phyloP scores from a whole-genome alignment of 1,140 invertebrate species.

The Heliconius melpomene region DNA sequence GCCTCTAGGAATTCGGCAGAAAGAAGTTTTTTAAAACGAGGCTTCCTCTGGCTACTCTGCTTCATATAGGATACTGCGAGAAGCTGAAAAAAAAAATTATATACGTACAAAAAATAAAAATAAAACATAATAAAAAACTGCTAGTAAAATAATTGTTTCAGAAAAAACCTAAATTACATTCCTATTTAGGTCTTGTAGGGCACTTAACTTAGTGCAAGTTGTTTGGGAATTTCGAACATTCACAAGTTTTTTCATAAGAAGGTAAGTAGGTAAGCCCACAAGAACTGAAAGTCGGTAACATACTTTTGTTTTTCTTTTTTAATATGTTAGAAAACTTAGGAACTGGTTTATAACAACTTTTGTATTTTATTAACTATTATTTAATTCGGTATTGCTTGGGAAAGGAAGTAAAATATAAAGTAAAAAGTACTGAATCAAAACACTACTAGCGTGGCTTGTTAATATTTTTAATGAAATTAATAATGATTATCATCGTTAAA shows the following conservation, averaged over 20 bases:
- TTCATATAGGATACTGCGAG: no score
- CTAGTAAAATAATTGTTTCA: not conserved
- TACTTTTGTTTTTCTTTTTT: constrained; percentile 29
- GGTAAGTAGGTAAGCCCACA: constrained; percentile 28
- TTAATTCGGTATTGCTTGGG: not conserved
- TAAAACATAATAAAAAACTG: not conserved
- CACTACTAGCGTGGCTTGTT: no score
- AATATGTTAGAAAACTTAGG: constrained; percentile 23
- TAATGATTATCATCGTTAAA: no score
- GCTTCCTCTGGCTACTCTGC: no score
- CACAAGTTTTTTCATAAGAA: constrained; percentile 30
- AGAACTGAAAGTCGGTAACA: constrained; percentile 25
- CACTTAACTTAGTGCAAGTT: not conserved
- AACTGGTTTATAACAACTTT: not conserved
- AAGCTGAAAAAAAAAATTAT: no score
- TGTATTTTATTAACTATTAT: not conserved
- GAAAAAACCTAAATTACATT: not conserved
- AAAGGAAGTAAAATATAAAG: no score
- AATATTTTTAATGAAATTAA: no score
- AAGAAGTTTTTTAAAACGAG: no score
- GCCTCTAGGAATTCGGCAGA: no score
- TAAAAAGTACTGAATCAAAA: no score
- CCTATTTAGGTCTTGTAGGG: constrained; percentile 2
- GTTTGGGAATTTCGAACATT: constrained; percentile 14
- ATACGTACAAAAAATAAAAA: not conserved